These are phyloP conservation scores for Cantharis nigra DNA, from an alignment of 2,888 invertebrate species.

Conservation along the genomic window DNA sequence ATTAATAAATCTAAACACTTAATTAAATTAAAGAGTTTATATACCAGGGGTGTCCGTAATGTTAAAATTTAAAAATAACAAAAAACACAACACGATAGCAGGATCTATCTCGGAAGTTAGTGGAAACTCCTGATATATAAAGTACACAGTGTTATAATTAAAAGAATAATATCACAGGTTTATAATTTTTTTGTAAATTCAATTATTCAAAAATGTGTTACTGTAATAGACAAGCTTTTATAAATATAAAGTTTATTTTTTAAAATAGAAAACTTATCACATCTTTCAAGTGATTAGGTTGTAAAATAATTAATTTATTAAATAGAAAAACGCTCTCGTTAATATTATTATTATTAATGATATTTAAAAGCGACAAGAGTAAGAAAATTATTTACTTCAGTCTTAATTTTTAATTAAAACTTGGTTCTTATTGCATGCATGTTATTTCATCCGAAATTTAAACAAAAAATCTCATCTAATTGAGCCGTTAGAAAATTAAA, in stretches of 20 bases:
- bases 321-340: neutral
- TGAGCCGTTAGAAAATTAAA: neutral
- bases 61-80: neutral
- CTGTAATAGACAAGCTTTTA: slow-evolving; percentile 3
- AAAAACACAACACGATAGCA: neutral
- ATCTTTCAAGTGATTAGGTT: slow-evolving; percentile 3
- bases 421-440: neutral
- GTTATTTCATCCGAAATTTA: neutral
- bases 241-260: slow-evolving; percentile 11
- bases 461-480: neutral
- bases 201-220: neutral
- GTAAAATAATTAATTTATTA: neutral
- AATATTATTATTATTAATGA: neutral
- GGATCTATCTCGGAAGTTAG: neutral
- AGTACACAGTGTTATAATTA: slow-evolving; percentile 15
- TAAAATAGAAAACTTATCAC: slow-evolving; percentile 19
- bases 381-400: slow-evolving; percentile 18
- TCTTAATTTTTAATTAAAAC: slow-evolving; percentile 10
- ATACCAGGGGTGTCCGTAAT: neutral
- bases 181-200: slow-evolving; percentile 5
- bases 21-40: neutral
- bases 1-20: neutral
- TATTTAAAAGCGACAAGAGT: slow-evolving; percentile 5
- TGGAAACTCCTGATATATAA: neutral
- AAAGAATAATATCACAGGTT: slow-evolving; percentile 29